Percentiles rank a stretch among this genome's conserved stretches.
These are phyloP conservation scores for Acipenser oxyrinchus DNA, from an alignment of 2,797 vertebrate species.

Conservation along the genomic window DNA sequence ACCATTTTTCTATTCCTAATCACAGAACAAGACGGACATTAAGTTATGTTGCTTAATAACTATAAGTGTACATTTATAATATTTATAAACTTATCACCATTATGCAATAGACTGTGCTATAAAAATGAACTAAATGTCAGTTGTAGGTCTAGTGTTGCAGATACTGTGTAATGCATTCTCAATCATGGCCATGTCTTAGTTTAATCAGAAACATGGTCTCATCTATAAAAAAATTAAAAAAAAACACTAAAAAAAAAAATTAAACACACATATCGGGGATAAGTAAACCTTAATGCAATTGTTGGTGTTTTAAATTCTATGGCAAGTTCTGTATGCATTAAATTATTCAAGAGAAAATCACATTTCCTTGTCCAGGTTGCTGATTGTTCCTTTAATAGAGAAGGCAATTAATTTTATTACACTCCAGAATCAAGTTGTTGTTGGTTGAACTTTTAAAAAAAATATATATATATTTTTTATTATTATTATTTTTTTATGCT, in stretches of 20 bases:
- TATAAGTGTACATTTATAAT: conserved; percentile 75
- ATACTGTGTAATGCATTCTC: conserved; percentile 81
- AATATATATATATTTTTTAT: no score
- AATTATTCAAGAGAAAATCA: no score
- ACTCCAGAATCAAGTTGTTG: no score
- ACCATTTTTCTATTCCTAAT: conserved; percentile 55
- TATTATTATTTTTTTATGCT: no score
- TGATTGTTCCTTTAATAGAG: no score
- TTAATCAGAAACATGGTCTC: conserved; percentile 81
- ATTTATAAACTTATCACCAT: conserved; percentile 82
- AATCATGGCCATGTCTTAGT: conserved; percentile 86
- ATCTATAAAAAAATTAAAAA: conserved; percentile 64
- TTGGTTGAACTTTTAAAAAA: no score
- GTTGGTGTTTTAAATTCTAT: conserved; percentile 35
- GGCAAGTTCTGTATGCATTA: no score
- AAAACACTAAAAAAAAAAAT: conserved; percentile 48
- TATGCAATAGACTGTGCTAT: conserved; percentile 82
- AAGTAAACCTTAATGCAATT: conserved; percentile 78
- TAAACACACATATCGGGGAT: conserved; percentile 49
- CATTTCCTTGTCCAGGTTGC: no score
- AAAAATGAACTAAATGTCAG: conserved; percentile 80
- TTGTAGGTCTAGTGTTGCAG: conserved; percentile 80
- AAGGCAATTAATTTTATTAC: no score
- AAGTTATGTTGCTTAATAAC: conserved; percentile 62
- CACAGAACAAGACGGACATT: conserved; percentile 56